Percentiles rank a stretch among this genome's conserved stretches.
Conservation (phyloP, 1,140 invertebrate genomes). For the Bemisia tabaci region DNA sequence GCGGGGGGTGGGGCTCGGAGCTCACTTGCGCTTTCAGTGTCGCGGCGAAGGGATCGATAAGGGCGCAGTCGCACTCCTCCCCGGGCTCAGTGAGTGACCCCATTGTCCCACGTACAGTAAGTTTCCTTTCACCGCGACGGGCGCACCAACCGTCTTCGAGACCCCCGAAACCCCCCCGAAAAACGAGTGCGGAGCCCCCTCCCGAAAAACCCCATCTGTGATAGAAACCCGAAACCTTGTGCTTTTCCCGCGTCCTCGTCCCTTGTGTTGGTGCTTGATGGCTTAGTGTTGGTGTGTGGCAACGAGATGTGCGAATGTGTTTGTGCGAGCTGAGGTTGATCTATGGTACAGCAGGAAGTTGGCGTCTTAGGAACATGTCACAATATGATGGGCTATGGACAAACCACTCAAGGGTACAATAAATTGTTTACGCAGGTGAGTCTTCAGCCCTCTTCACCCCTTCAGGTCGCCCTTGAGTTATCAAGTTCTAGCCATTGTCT, state of each 20-base stretch:
- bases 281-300: too few species aligned
- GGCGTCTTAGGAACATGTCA: slow-evolving; percentile 18
- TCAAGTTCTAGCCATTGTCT: too few species aligned
- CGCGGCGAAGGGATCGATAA: neutral
- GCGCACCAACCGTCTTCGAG: too few species aligned
- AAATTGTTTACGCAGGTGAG: slow-evolving; percentile 76
- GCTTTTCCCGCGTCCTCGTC: too few species aligned
- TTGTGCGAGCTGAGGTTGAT: too few species aligned
- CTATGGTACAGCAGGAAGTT: neutral
- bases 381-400: slow-evolving; percentile 62
- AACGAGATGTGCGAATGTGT: too few species aligned
- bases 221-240: too few species aligned
- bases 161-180: too few species aligned
- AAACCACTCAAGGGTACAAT: slow-evolving; percentile 69
- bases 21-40: neutral
- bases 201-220: too few species aligned
- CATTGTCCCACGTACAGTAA: neutral
- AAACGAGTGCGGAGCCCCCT: too few species aligned
- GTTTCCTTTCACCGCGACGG: neutral
- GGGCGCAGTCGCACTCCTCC: neutral
- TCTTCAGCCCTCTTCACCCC: slow-evolving; percentile 6
- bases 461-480: too few species aligned
- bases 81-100: neutral
- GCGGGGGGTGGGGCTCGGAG: neutral
- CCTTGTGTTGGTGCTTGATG: too few species aligned